Evolutionary conservation across 2,113 vertebrate genomes (phyloP).

Genomic region (Cyanistes caeruleus): DNA sequence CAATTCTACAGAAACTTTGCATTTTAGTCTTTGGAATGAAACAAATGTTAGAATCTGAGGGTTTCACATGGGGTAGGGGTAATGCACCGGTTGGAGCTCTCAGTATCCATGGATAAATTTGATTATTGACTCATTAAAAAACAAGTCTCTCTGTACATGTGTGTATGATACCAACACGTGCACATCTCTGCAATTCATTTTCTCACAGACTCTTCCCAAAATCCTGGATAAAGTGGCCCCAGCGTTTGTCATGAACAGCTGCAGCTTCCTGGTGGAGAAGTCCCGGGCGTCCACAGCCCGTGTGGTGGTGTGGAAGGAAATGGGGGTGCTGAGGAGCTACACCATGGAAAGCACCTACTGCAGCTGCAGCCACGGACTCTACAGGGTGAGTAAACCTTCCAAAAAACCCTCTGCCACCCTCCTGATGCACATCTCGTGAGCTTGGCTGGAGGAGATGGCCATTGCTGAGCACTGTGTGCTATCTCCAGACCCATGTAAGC

Average conservation of each 20-base stretch:
- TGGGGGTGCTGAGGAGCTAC: slow-evolving; percentile 89
- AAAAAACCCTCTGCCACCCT: background rate
- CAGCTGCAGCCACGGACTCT: slow-evolving; percentile 89
- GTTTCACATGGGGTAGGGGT: background rate
- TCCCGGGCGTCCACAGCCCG: slow-evolving; percentile 88
- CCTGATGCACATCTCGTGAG: background rate
- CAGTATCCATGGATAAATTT: background rate
- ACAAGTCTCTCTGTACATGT: background rate
- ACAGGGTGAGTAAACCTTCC: slow-evolving; percentile 79
- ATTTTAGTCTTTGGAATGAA: background rate
- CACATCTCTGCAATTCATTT: background rate
- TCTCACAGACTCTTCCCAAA: slow-evolving; percentile 85
- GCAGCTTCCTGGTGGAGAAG: slow-evolving; percentile 92
- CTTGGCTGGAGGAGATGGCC: background rate
- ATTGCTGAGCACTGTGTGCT: background rate
- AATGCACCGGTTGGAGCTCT: background rate
- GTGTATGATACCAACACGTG: fast-evolving
- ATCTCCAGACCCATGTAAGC: background rate
- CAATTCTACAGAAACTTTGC: background rate
- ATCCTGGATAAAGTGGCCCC: slow-evolving; percentile 89
- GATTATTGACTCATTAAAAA: background rate
- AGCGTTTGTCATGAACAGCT: slow-evolving; percentile 89
- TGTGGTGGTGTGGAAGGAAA: slow-evolving; percentile 91
- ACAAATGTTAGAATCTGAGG: background rate
- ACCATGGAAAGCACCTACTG: slow-evolving; percentile 95